These are phyloP conservation scores for Prosapia bicincta DNA, from an alignment of 2,888 invertebrate species.

Conservation along the genomic window DNA sequence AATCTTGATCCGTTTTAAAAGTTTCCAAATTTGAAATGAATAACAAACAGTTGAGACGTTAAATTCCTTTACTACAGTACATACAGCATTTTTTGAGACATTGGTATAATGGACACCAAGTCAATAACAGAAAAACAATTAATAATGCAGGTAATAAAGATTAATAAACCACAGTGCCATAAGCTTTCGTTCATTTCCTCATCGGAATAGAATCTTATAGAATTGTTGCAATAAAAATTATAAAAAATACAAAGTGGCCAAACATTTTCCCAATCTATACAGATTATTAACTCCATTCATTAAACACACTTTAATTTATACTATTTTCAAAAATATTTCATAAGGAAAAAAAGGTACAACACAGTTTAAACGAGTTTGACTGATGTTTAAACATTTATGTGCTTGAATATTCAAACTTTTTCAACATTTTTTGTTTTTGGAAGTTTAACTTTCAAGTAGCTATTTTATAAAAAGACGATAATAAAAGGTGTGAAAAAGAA, in stretches of 20 bases:
- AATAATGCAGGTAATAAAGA: not conserved
- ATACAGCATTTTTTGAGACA: not conserved
- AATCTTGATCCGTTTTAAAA: not conserved
- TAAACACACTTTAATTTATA: not conserved
- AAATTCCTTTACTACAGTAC: not conserved
- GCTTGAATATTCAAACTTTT: too few relatives aligned
- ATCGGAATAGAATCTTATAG: not conserved
- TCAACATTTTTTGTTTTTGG: too few relatives aligned
- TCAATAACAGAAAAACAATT: not conserved
- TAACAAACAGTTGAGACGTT: not conserved
- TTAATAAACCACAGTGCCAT: not conserved
- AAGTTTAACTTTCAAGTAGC: too few relatives aligned
- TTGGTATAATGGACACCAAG: not conserved
- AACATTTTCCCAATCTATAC: too few relatives aligned
- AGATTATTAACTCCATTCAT: not conserved
- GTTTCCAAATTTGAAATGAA: not conserved
- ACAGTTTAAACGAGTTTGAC: too few relatives aligned
- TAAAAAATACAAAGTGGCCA: not conserved
- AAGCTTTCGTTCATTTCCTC: not conserved
- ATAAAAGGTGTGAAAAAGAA: too few relatives aligned
- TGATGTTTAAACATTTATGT: too few relatives aligned
- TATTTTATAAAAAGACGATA: too few relatives aligned
- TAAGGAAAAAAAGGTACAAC: not conserved
- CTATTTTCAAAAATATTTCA: too few relatives aligned
- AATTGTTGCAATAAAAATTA: not conserved